Conservation (phyloP, 2,797 vertebrate genomes). For the Paratrypauchen microcephalus region DNA sequence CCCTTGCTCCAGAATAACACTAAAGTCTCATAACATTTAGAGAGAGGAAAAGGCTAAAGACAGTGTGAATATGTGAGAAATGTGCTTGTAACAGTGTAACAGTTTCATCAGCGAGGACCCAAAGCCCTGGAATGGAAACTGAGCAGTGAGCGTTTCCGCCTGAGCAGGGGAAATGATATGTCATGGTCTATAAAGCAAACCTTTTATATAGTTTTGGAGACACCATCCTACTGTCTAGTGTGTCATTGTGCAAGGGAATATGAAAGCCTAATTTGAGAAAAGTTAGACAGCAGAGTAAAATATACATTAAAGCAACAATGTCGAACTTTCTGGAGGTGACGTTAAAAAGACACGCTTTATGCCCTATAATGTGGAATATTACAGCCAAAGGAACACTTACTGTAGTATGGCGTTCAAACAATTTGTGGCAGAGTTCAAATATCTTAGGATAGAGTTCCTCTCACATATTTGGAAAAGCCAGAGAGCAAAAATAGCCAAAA, state of each 20-base stretch:
- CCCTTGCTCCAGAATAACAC: constrained; percentile 27
- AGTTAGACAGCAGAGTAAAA: neutral
- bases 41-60: constrained; percentile 29
- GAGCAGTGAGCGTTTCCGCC: constrained; percentile 42
- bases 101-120: constrained; percentile 62
- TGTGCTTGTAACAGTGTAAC: constrained; percentile 37
- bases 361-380: too few relatives aligned
- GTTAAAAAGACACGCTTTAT: too few relatives aligned
- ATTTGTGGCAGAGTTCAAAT: neutral
- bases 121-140: constrained; percentile 63
- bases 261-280: constrained; percentile 38
- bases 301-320: neutral
- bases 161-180: constrained; percentile 65
- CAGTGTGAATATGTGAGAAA: constrained; percentile 40
- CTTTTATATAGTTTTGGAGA: constrained; percentile 60
- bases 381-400: too few relatives aligned
- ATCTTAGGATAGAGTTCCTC: constrained; percentile 16
- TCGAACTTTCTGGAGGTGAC: too few relatives aligned
- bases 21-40: constrained; percentile 38
- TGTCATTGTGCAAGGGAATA: constrained; percentile 42
- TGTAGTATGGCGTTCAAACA: neutral
- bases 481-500: constrained; percentile 27
- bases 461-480: constrained; percentile 16
- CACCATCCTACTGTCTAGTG: constrained; percentile 47
- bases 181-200: constrained; percentile 64